Conservation (phyloP, 2,888 invertebrate species). For the Timema podura region DNA sequence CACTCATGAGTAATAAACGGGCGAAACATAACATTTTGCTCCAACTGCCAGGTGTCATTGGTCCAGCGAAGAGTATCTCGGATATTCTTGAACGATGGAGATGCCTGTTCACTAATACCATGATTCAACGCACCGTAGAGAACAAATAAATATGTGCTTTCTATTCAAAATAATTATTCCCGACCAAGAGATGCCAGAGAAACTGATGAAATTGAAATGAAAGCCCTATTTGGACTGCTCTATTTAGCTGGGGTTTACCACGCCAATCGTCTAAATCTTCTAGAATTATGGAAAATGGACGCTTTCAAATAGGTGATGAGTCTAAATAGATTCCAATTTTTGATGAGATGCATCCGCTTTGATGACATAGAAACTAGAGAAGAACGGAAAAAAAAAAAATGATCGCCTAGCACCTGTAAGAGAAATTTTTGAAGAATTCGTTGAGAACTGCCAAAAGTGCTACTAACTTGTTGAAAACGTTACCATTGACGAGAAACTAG, state of each 20-base stretch:
- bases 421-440: conserved; percentile 33
- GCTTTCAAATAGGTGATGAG: no score
- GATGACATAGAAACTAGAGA: conserved; percentile 33
- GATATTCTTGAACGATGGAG: not conserved
- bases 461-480: conserved; percentile 32
- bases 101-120: not conserved
- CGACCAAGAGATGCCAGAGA: conserved; percentile 2
- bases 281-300: no score
- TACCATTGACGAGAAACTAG: conserved; percentile 5
- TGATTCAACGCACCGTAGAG: not conserved
- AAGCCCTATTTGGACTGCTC: not conserved
- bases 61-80: not conserved
- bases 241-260: not conserved
- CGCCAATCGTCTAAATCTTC: no score
- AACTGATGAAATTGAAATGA: conserved; percentile 10
- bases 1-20: not conserved
- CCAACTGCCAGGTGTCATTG: not conserved
- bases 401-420: conserved; percentile 31
- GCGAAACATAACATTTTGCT: not conserved
- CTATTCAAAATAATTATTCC: not conserved
- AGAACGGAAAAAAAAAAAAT: conserved; percentile 22
- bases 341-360: conserved; percentile 34
- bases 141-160: conserved; percentile 6
- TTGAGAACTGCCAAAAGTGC: conserved; percentile 28
- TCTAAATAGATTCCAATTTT: no score